These are phyloP conservation scores for Panagrolaimus sp. DNA, from an alignment of 1,140 invertebrate genomes.

Conservation along the genomic window DNA sequence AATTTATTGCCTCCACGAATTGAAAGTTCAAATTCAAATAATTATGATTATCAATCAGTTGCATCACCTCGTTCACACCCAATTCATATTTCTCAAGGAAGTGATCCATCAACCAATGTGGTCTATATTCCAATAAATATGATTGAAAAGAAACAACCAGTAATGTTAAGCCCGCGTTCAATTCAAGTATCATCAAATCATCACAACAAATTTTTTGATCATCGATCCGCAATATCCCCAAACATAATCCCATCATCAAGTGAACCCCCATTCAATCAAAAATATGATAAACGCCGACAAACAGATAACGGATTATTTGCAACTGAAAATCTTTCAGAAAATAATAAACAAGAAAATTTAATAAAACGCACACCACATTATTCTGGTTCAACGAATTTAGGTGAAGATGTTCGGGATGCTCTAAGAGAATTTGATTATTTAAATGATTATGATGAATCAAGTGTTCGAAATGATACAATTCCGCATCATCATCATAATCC, in stretches of 20 bases:
- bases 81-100: background rate
- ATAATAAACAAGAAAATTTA: background rate
- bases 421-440: constrained; percentile 13
- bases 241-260: no score
- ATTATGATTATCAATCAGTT: constrained; percentile 5
- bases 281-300: constrained; percentile 8
- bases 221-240: no score
- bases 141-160: constrained; percentile 5
- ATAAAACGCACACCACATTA: background rate
- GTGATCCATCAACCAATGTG: background rate
- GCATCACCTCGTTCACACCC: background rate
- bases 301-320: constrained; percentile 3
- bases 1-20: background rate
- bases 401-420: constrained; percentile 7
- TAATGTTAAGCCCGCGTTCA: background rate
- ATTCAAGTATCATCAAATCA: background rate
- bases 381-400: background rate
- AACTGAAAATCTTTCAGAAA: background rate
- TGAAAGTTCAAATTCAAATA: background rate
- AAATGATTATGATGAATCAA: constrained; percentile 13
- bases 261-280: background rate
- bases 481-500: constrained; percentile 10
- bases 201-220: no score
- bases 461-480: constrained; percentile 10
- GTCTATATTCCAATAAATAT: constrained; percentile 13